phyloP scores from a whole-genome alignment of 2,113 vertebrate species.

The Eira barbara region DNA sequence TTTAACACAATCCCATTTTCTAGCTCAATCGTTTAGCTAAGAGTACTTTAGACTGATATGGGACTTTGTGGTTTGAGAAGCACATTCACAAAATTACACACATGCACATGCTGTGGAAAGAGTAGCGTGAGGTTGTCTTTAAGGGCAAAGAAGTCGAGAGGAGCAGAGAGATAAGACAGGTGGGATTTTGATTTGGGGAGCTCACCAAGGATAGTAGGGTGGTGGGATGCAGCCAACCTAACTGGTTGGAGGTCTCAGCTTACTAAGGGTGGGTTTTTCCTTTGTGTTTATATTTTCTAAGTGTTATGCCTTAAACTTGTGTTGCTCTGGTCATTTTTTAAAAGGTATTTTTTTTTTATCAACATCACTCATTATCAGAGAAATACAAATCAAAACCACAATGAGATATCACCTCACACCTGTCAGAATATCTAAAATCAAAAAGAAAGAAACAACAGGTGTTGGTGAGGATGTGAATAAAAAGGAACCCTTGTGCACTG shows the following conservation, averaged over 20 bases:
- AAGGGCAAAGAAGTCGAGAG: background rate
- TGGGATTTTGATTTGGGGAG: background rate
- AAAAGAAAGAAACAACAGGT: background rate
- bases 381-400: background rate
- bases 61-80: background rate
- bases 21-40: background rate
- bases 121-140: background rate
- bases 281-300: background rate
- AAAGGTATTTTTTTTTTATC: background rate
- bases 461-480: background rate
- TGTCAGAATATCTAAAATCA: background rate
- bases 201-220: background rate
- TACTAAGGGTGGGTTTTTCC: background rate
- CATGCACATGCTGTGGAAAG: background rate
- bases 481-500: background rate
- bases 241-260: background rate
- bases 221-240: accelerated
- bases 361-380: background rate
- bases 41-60: background rate
- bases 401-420: background rate
- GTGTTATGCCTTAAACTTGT: background rate
- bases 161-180: background rate
- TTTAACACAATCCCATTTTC: background rate
- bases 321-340: background rate
- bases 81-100: background rate